phyloP scores from a whole-genome alignment of 2,113 vertebrate genomes.

The Rhabdomys dilectus region DNA sequence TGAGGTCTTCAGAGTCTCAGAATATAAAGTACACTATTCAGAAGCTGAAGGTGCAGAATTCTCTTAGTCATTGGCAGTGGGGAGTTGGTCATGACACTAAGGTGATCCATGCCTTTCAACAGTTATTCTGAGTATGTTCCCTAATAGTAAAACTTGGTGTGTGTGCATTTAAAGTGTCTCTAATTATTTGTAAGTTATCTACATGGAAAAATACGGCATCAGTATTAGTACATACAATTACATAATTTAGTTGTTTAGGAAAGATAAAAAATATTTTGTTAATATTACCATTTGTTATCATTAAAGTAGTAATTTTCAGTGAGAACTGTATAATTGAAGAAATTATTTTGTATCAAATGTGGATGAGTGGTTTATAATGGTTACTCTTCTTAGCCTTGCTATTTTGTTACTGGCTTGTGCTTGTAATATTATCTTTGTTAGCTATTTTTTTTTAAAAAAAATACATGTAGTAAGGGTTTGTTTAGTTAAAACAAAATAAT shows the following conservation, averaged over 20 bases:
- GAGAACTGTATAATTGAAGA: neutral
- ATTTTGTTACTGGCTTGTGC: conserved; percentile 8
- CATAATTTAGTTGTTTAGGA: neutral
- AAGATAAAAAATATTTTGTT: conserved; percentile 20
- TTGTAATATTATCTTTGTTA: conserved; percentile 13
- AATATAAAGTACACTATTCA: neutral
- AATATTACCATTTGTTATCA: neutral
- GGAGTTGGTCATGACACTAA: neutral
- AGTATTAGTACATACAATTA: neutral
- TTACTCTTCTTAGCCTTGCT: neutral
- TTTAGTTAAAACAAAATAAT: conserved; percentile 42
- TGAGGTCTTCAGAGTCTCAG: neutral
- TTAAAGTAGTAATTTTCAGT: conserved; percentile 29
- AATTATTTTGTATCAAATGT: neutral
- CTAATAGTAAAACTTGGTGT: neutral
- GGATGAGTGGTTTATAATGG: neutral
- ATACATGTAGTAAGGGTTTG: neutral
- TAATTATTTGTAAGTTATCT: neutral
- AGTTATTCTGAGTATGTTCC: neutral
- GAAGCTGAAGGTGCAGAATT: neutral
- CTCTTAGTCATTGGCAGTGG: neutral
- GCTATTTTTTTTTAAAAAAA: neutral
- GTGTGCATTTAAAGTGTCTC: neutral
- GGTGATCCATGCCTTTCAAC: neutral
- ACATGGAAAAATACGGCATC: neutral